Conservation (phyloP, 2,888 invertebrate species). For the Nezara viridula region DNA sequence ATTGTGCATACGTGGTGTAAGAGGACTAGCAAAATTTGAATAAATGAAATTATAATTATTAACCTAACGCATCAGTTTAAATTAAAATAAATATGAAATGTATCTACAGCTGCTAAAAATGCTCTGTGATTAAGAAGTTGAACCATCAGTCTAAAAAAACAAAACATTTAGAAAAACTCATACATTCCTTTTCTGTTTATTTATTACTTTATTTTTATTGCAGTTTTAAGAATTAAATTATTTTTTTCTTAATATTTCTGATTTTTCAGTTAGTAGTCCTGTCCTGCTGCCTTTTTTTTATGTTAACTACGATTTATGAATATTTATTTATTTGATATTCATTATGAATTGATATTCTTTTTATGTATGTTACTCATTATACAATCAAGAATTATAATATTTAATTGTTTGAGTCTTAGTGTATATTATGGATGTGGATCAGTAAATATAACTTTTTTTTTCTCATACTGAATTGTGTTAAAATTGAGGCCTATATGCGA, state of each 20-base stretch:
- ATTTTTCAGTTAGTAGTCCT: neutral
- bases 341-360: neutral
- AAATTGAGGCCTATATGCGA: neutral
- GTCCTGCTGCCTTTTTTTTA: no score
- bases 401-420: neutral
- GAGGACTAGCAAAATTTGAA: neutral
- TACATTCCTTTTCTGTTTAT: neutral
- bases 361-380: neutral
- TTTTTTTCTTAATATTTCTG: neutral
- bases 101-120: neutral
- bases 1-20: slow-evolving; percentile 2
- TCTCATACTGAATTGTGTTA: neutral
- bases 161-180: neutral
- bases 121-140: slow-evolving; percentile 14
- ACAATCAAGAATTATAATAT: neutral
- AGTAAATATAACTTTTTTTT: neutral
- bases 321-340: neutral
- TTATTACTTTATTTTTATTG: neutral
- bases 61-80: neutral
- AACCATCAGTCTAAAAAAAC: slow-evolving; percentile 14
- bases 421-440: neutral
- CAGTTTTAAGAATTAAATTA: neutral
- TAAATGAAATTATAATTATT: neutral
- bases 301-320: neutral
- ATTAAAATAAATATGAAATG: neutral